Percentiles rank a stretch among this genome's conserved stretches.
Evolutionary conservation across 2,797 vertebrate species (phyloP).

Genomic region (Carapus acus): DNA sequence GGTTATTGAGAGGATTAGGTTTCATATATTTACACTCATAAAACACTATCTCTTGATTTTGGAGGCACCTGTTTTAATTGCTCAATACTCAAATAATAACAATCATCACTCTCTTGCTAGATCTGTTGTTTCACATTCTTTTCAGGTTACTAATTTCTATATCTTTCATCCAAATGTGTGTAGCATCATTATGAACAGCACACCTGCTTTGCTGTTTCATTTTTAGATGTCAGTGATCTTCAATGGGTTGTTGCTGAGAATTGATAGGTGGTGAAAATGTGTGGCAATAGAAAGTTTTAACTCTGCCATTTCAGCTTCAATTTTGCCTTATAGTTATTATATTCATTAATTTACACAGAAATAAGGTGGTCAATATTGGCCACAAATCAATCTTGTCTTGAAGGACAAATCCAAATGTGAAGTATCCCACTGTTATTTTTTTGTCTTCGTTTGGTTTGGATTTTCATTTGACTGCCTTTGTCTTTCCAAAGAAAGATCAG

Average conservation of each 20-base stretch:
- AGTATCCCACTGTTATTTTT: conserved; percentile 21
- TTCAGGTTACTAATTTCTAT: conserved; percentile 64
- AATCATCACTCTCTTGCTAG: conserved; percentile 74
- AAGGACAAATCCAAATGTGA: conserved; percentile 22
- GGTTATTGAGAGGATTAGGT: too few relatives aligned
- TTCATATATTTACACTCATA: too few relatives aligned
- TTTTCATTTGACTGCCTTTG: conserved; percentile 24
- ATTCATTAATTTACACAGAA: conserved; percentile 14
- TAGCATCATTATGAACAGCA: conserved; percentile 47
- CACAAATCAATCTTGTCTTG: conserved; percentile 31
- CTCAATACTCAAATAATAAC: conserved; percentile 78
- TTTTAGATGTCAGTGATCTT: conserved; percentile 60
- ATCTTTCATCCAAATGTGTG: conserved; percentile 55
- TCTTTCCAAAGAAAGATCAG: too few relatives aligned
- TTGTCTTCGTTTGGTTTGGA: conserved; percentile 17
- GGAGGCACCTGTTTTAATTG: conserved; percentile 70
- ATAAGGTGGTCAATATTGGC: conserved; percentile 23
- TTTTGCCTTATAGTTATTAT: conserved; percentile 19
- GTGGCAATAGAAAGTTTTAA: conserved; percentile 21
- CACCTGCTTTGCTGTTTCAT: conserved; percentile 52
- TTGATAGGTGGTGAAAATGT: conserved; percentile 34
- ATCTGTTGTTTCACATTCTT: conserved; percentile 54
- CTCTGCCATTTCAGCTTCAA: conserved; percentile 5
- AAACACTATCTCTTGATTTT: conserved; percentile 62
- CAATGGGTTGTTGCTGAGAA: conserved; percentile 57